Evolutionary conservation across 2,113 vertebrate species (phyloP), one percentile per base, ranked within the genome.

Genomic region (Embiotoca jacksoni): DNA sequence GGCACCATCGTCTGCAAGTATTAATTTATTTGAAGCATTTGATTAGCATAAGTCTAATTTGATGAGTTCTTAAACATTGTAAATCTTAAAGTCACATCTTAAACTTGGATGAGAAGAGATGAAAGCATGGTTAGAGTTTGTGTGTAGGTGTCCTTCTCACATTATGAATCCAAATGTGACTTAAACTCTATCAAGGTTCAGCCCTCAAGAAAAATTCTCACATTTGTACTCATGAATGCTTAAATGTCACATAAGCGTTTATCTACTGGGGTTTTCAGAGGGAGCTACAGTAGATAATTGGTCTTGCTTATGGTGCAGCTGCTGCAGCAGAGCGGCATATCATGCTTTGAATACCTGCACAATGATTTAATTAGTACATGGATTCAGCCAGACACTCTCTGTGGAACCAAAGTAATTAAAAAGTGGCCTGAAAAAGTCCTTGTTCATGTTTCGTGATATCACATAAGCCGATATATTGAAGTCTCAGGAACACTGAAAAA

Each of bases 341-440:
- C 35, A 56, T 30, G 39, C 52, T 56, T 63, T 75, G 41, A 90
- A 87, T 74, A 83, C 76, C 83, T 72, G 39, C 63, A 5, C 63
- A 72, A 57, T 62, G 33, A 81, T 86, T 83, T 89, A 75, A 88
- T 88, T 81, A 81, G 58, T 82, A 76, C 69, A 66, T 62, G 57
- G 70, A 81, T 67, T 82, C 47, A 82, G 55, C 44, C 59, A 59
- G 56, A 82, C 33, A 49, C 49, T 77, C 78, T 87, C 60, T 49
- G 64, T 60, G 66, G 56, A 85, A 70, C 60, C 47, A 14, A 50
- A 36, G 59, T 75, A 72, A 83, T 88, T 89, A 81, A 81, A 79
- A 89, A 82, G 32, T 56, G 68, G 33, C 50, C 71, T 63, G 49
- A 66, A 54, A 84, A 72, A 77, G 67, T 16, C 62, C 30, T 49